A percentile compares a stretch with the other conserved stretches of the same genome.
Evolutionary conservation across 2,797 vertebrate genomes (phyloP).

Genomic region (Austrolebias charrua): DNA sequence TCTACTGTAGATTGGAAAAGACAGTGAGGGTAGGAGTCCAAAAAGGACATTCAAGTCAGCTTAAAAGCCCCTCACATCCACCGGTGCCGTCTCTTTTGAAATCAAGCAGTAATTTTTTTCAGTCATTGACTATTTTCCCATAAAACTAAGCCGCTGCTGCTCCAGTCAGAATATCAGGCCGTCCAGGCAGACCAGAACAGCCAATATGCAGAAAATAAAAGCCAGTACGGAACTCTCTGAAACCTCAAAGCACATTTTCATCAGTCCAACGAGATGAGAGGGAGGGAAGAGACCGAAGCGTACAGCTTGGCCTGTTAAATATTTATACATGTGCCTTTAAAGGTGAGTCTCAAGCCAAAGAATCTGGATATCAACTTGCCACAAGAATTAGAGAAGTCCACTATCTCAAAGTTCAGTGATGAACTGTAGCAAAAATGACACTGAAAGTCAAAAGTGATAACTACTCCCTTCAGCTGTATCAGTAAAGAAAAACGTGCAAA

Average conservation of each 20-base stretch:
- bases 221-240: conserved; percentile 38
- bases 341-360: conserved; percentile 51
- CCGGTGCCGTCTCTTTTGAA: conserved; percentile 31
- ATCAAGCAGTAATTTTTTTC: conserved; percentile 50
- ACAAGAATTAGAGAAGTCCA: conserved; percentile 46
- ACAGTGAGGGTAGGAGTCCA: conserved; percentile 7
- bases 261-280: conserved; percentile 47
- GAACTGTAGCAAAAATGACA: conserved; percentile 31
- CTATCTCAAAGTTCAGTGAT: conserved; percentile 45
- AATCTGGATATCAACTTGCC: conserved; percentile 46
- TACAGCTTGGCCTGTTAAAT: conserved; percentile 59
- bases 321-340: conserved; percentile 62
- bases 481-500: conserved; percentile 50
- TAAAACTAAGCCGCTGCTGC: conserved; percentile 39
- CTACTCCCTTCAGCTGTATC: conserved; percentile 26
- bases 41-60: conserved; percentile 46
- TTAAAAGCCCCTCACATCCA: conserved; percentile 36
- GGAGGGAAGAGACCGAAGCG: conserved; percentile 42
- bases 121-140: conserved; percentile 47
- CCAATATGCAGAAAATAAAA: conserved; percentile 45
- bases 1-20: conserved; percentile 38
- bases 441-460: conserved; percentile 29
- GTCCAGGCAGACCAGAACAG: conserved; percentile 34
- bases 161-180: conserved; percentile 43
- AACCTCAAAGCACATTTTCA: conserved; percentile 49